Evolutionary conservation across 2,797 vertebrate species (phyloP), one percentile per base, ranked within the genome.

Genomic region (Oophaga sylvatica): DNA sequence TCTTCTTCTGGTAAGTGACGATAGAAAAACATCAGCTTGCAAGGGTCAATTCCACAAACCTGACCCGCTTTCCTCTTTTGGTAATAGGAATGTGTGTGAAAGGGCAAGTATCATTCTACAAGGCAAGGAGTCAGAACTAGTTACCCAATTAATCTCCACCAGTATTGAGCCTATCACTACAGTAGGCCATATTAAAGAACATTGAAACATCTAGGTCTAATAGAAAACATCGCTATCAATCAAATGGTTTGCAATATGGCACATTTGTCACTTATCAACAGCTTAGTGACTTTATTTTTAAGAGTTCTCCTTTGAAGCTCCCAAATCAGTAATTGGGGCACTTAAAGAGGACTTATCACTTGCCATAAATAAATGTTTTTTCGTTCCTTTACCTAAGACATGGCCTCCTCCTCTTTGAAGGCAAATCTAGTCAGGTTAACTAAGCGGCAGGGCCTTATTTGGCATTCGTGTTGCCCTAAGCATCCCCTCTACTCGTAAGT

Each of bases 1-100:
- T 76, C 75, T 88, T 88, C 80, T 31, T 62, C 75, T 67, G 62
- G 80, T 65, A 41, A 84, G 26, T 62, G 75, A 84, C 73, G 35
- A 77, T 88, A 31, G 80, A 22, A 84, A 65, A 45, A 75, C 13
- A 68, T 81, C 16, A 68, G 29, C 22, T 67, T 81, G 80, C 62
- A 16, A 16, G 41, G 79, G 62, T 81, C 62, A 81, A 81, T 26
- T 63, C 62, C n/a, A 53, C 31, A 81, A 81, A n/a, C 6, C 79
- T 80, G 20, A 75, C 22, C 59, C 59, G 9, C 12, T 45, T 62
- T 19, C 15, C 35, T 20, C 78, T 62, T 62, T 63, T 63, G 19
- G 59, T 31, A 79, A 31, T 31, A 35, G 19, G 26, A 31, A 35
- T 80, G 77, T 20, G 19, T 57, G 76, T 35, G 57, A 80, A 19